Evolutionary conservation across 2,888 invertebrate species (phyloP).

Genomic region (Eulithis testata): DNA sequence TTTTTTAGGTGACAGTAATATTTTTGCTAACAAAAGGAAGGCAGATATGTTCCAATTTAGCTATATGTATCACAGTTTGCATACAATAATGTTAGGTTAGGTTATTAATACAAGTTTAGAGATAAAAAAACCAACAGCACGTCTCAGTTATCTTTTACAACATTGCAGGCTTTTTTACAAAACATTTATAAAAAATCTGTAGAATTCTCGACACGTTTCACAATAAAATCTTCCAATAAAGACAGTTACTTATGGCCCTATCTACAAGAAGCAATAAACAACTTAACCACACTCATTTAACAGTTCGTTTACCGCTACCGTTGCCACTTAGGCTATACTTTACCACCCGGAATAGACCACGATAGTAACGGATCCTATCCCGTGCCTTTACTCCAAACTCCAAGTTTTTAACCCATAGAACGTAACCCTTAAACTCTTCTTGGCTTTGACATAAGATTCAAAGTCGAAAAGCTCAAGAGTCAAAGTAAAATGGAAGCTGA

Average conservation of each 20-base stretch:
- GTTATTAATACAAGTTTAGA: too few relatives aligned
- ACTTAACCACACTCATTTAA: slow-evolving; percentile 21
- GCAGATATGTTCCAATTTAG: too few relatives aligned
- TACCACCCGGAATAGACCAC: slow-evolving; percentile 62
- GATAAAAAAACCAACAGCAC: background rate
- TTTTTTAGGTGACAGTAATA: too few relatives aligned
- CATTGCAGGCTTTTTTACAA: background rate
- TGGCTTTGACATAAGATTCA: slow-evolving; percentile 28
- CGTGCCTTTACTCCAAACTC: slow-evolving; percentile 10
- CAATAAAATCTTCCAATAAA: slow-evolving; percentile 17
- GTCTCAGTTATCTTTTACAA: background rate
- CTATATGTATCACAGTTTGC: too few relatives aligned
- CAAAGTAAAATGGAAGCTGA: slow-evolving; percentile 34
- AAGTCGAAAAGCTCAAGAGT: slow-evolving; percentile 19
- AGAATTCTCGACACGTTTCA: slow-evolving; percentile 7
- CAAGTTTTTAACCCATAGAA: slow-evolving; percentile 1
- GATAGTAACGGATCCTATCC: slow-evolving; percentile 55
- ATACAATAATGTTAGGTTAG: too few relatives aligned
- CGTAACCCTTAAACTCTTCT: slow-evolving; percentile 1
- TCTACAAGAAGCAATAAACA: slow-evolving; percentile 23
- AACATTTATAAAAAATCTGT: background rate
- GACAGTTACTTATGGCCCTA: slow-evolving; percentile 15
- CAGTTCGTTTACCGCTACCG: slow-evolving; percentile 51
- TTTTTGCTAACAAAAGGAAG: too few relatives aligned
- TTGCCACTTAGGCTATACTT: slow-evolving; percentile 59